These are phyloP conservation scores for Cremastinae sp. DNA, from an alignment of 2,888 invertebrate species.

Conservation along the genomic window DNA sequence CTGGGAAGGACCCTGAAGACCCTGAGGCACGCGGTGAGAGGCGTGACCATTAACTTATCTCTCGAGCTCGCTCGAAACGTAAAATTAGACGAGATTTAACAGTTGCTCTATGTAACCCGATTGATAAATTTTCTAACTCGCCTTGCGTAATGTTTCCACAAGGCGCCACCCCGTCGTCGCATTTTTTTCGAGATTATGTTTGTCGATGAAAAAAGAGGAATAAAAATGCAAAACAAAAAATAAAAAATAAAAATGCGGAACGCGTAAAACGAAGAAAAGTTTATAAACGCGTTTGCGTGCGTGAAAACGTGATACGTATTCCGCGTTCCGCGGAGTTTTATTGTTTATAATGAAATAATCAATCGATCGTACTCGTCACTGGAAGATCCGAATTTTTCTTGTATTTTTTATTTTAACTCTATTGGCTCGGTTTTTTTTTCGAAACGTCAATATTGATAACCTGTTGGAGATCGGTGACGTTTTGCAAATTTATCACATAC, in stretches of 20 bases:
- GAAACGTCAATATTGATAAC: constrained; percentile 55
- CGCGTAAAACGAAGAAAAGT: constrained; percentile 17
- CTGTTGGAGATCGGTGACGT: constrained; percentile 50
- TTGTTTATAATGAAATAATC: constrained; percentile 55
- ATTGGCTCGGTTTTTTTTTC: constrained; percentile 4
- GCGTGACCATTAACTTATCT: constrained; percentile 43
- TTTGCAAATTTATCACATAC: constrained; percentile 49
- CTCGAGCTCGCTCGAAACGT: constrained; percentile 28
- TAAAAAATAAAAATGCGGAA: constrained; percentile 23
- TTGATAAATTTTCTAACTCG: constrained; percentile 8
- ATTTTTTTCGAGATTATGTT: not conserved
- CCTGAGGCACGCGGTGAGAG: constrained; percentile 32
- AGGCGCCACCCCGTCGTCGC: constrained; percentile 55
- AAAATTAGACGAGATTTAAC: constrained; percentile 41
- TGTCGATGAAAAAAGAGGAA: not conserved
- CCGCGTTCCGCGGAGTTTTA: constrained; percentile 18
- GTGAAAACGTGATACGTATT: constrained; percentile 31
- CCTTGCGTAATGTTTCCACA: constrained; percentile 55
- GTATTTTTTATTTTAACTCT: constrained; percentile 16
- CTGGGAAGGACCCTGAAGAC: constrained; percentile 34
- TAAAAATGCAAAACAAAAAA: constrained; percentile 6
- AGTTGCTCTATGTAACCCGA: constrained; percentile 31
- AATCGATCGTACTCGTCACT: constrained; percentile 40
- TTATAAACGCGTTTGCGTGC: not conserved
- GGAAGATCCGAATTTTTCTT: constrained; percentile 11